phyloP scores from a whole-genome alignment of 1,140 invertebrate species.

The Ips typographus region DNA sequence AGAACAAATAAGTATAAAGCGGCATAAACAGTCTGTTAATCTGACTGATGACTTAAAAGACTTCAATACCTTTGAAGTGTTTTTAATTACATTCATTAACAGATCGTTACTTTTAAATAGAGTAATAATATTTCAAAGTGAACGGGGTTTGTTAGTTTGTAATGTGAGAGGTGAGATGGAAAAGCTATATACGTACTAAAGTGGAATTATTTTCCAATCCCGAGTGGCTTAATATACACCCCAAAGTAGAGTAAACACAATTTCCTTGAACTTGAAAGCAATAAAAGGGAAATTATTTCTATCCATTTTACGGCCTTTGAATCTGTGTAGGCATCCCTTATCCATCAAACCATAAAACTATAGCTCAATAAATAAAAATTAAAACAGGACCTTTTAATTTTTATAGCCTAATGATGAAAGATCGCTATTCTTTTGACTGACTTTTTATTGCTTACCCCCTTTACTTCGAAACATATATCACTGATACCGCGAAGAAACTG shows the following conservation, averaged over 20 bases:
- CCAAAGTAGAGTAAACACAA: neutral
- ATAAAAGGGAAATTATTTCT: neutral
- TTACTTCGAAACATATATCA: slow-evolving; percentile 12
- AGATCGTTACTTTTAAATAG: slow-evolving; percentile 19
- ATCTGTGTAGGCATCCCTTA: slow-evolving; percentile 3
- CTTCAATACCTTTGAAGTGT: slow-evolving; percentile 15
- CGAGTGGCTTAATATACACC: neutral
- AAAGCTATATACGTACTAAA: too few species aligned
- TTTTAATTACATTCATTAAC: slow-evolving; percentile 19
- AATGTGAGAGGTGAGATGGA: neutral
- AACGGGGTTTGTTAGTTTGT: too few species aligned
- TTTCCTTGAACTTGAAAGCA: neutral
- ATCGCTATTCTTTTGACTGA: neutral
- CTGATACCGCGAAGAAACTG: slow-evolving; percentile 8
- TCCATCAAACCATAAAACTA: slow-evolving; percentile 15
- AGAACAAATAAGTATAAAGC: too few species aligned
- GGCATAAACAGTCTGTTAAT: neutral
- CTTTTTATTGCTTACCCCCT: slow-evolving; percentile 17
- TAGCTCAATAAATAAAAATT: slow-evolving; percentile 22
- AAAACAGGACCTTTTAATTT: slow-evolving; percentile 23
- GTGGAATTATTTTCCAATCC: too few species aligned
- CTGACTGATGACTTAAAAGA: neutral
- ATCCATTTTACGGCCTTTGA: slow-evolving; percentile 20
- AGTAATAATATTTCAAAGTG: slow-evolving; percentile 10
- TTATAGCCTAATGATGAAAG: slow-evolving; percentile 17